phyloP scores from a whole-genome alignment of 2,888 invertebrate species.

The Calameuta pallipes region DNA sequence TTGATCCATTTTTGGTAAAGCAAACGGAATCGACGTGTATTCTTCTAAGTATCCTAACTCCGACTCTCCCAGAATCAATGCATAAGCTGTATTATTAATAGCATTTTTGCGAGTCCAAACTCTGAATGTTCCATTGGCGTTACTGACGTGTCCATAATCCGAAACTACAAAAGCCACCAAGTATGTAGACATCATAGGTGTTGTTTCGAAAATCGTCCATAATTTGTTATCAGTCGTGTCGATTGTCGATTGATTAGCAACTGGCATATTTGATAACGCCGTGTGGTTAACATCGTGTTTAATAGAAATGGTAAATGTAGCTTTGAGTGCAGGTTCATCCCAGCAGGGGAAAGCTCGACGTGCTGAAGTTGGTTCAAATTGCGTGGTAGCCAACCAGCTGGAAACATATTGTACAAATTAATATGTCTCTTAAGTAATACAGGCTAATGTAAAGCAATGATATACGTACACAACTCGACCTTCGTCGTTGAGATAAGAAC shows the following conservation, averaged over 20 bases:
- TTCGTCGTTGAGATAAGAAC: conserved; percentile 69
- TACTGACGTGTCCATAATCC: conserved; percentile 94
- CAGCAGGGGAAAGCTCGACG: conserved; percentile 71
- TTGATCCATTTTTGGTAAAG: conserved; percentile 95
- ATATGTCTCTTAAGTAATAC: no score
- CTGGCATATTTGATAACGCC: conserved; percentile 51
- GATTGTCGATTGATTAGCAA: conserved; percentile 10
- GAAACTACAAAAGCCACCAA: conserved; percentile 94
- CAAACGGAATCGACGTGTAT: conserved; percentile 95
- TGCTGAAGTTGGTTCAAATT: conserved; percentile 71
- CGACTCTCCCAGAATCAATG: conserved; percentile 92
- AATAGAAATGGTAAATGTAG: conserved; percentile 63
- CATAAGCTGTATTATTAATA: conserved; percentile 84
- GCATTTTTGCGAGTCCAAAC: conserved; percentile 79
- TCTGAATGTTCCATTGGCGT: conserved; percentile 69
- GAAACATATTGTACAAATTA: conserved; percentile 31
- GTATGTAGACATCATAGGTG: conserved; percentile 96
- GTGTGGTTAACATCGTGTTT: no score
- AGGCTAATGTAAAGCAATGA: no score
- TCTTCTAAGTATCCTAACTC: conserved; percentile 94
- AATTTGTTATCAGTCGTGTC: conserved; percentile 24
- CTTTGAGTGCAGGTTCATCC: conserved; percentile 72
- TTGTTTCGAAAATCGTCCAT: conserved; percentile 74
- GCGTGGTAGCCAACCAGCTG: conserved; percentile 76
- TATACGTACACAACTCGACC: conserved; percentile 60